Evolutionary conservation across 2,888 invertebrate genomes (phyloP), one percentile per base, ranked within the genome.

Genomic region (Diaphora mendica): DNA sequence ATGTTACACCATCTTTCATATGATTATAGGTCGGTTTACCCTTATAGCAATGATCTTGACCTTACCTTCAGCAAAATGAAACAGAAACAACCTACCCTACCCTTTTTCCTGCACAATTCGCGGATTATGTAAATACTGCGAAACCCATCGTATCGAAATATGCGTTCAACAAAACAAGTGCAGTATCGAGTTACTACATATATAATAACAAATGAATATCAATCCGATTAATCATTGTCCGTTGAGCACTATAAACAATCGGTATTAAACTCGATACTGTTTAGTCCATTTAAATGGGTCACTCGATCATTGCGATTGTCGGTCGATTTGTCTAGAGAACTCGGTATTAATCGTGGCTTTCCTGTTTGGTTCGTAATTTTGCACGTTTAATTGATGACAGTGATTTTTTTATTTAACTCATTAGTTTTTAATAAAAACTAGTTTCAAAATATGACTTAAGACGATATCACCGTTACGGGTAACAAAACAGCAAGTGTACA

Each of bases 221-320:
- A 71, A 79, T 73, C 72, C 76, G 39, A 85, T 83, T 83, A 85
- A 69, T 83, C 79, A 85, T 83, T 67, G 83, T 77, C 67, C 70
- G 78, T 13, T 77, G 78, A 84, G 72, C 71, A 69, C 62, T 79
- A 82, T 83, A 85, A 79, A 82, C 81, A 85, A 85, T 84, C 77
- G 77, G 71, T 71, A 83, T 84, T 83, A 78, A 79, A 83, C 79
- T 77, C 83, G 78, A 81, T 81, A 79, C 76, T 74, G 82, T 77
- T 81, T 80, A 79, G 74, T 82, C 80, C 77, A 76, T 83, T 82
- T 78, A 84, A 84, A 84, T 81, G 78, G 84, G 84, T 84, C 84
- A 85, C 78, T 85, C 84, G 78, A 84, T 85, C 78, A 85, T 85
- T 78, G 66, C 77, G 77, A 85, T 79, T 79, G 82, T 77, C 69